Base-by-base conservation (phyloP, 2,888 invertebrate species). In the Aromia moschata region DNA sequence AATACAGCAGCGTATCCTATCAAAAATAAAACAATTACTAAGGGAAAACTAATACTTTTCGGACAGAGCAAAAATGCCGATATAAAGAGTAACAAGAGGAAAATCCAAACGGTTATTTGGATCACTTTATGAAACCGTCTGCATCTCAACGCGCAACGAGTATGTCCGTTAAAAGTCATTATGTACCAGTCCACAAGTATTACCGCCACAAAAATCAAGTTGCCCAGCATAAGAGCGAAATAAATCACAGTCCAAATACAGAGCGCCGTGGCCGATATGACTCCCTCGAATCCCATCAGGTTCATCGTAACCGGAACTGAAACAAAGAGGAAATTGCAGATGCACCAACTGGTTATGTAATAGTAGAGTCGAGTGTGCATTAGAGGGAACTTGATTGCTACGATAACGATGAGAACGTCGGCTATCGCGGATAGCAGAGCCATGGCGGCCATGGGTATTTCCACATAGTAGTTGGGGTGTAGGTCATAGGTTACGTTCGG, bases 131-230 rank as follows among this genome's bases (percentile, higher is more conserved):
- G 40, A 12, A 30, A 12, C 10, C 46, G 40, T 31, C 53, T 46
- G 16, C 45, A 58, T 25, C 36, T 38, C 7, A 52, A 18, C 7
- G 20, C 12, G 25, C 40, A 52, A 10, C 3, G 16, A 9, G 33
- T 40, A 11, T 58, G 53, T 2, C n/a, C 18, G 2, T 9, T 33
- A 20, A 53, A 58, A 1, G 40, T 53, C 9, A 20, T 14, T 5
- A 53, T 46, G 14, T 58, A 58, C 58, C 58, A 58, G 15, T 58
- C 58, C 0, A 58, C 2, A 10, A 58, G 31, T 1, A 53, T 12
- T 1, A 20, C 17, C 14, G 40, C 33, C 2, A 47, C 40, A 53
- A 58, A 58, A 40, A 58, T 10, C 7, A 47, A 7, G n/a, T 43
- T 53, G 4, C 58, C 58, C 1, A 41, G 36, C 41, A 53, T 31